phyloP scores from a whole-genome alignment of 2,797 vertebrate genomes.

The Pseudomugil gertrudae region DNA sequence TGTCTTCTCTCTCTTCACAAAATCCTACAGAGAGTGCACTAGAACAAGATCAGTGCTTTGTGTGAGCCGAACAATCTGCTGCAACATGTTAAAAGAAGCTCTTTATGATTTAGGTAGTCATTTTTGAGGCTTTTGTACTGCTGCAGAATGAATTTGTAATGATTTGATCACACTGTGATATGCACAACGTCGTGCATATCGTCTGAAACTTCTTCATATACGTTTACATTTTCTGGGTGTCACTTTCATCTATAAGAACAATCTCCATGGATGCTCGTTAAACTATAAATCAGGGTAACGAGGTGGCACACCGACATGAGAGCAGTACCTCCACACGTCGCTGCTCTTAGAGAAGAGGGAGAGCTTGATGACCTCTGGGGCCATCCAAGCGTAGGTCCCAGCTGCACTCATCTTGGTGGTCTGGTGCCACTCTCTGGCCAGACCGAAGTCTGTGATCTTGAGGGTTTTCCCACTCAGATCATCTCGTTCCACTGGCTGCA shows the following conservation, averaged over 20 bases:
- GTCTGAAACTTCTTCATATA: too few species aligned
- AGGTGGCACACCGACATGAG: neutral
- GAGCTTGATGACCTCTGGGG: constrained; percentile 91
- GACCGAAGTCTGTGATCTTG: constrained; percentile 94
- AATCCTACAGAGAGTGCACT: constrained; percentile 1
- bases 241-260: neutral
- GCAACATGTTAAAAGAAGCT: neutral
- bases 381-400: constrained; percentile 95
- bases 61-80: neutral
- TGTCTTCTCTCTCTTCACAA: neutral
- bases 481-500: constrained; percentile 86
- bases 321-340: constrained; percentile 90
- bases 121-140: constrained; percentile 3
- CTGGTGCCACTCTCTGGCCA: constrained; percentile 92
- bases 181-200: neutral
- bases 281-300: neutral
- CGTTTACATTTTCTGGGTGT: neutral
- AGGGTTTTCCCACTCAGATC: constrained; percentile 85
- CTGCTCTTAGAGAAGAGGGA: constrained; percentile 95
- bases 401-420: constrained; percentile 95
- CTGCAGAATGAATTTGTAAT: neutral
- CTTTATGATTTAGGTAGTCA: neutral
- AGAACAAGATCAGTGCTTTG: neutral
- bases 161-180: neutral
- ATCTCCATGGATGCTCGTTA: neutral